Base-by-base conservation (phyloP, 2,888 invertebrate genomes). In the Agriotes lineatus region DNA sequence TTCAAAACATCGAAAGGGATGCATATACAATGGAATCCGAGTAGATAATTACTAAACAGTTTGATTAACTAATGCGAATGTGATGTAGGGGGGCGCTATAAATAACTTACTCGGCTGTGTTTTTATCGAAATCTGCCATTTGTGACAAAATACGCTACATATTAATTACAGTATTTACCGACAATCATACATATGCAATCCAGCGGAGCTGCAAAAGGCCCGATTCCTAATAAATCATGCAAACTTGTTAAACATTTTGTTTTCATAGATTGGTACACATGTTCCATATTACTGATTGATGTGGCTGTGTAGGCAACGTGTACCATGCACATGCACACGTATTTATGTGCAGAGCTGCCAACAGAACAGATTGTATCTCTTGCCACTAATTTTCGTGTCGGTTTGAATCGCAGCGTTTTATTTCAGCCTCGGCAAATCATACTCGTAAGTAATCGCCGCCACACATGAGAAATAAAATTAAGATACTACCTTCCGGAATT, bases 281-380 rank as follows among this genome's bases (percentile, higher is more conserved):
- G 80, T 80, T 79, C 75, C 75, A 78, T 76, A 79, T 78, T 75
- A 74, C 72, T 76, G 78, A 79, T 75, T 78, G 78, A 79, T 78
- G 77, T 71, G 70, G 71, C 76, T 74, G 76, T 75, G 78, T 67
- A 56, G 74, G 74, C 75, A 70, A 72, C 75, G 72, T 78, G 77
- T 77, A 77, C 78, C 78, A 76, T 77, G 78, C 79, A 78, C 77
- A 76, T 76, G 75, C 76, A 75, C 68, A 68, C 25, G 61, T 68
- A 68, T 68, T 68, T 68, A 67, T 67, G 67, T 73, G 72, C 73
- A 72, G 71, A 66, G 62, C 65, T 71, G 72, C 72, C 74, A 74
- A 73, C 69, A 67, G 44, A 66, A 61, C 60, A 76, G 76, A 78
- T 77, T 76, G 72, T 72, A 76, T 76, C 75, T 75, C 72, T 72